phyloP scores from a whole-genome alignment of 2,888 invertebrate species.

The Catocala fraxini region DNA sequence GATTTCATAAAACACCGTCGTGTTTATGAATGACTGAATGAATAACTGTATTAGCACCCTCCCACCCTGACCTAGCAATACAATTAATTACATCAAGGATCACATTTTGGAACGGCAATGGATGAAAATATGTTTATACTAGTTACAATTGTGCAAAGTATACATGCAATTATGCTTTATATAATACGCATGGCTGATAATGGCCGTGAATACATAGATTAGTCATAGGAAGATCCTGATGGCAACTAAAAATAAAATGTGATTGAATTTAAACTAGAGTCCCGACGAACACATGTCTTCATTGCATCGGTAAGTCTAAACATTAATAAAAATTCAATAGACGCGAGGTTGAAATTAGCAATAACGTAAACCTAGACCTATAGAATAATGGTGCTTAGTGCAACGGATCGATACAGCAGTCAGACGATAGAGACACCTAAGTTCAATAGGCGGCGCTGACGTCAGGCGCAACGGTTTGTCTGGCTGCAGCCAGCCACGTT shows the following conservation, averaged over 20 bases:
- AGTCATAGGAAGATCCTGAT: slow-evolving; percentile 44
- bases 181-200: slow-evolving; percentile 24
- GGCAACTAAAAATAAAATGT: slow-evolving; percentile 38
- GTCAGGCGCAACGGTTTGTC: slow-evolving; percentile 74
- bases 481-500: slow-evolving; percentile 77
- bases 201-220: slow-evolving; percentile 35
- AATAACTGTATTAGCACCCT: slow-evolving; percentile 17
- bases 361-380: slow-evolving; percentile 50
- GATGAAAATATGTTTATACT: slow-evolving; percentile 5
- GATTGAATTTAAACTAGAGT: slow-evolving; percentile 27
- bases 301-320: slow-evolving; percentile 4
- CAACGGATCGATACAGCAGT: slow-evolving; percentile 81
- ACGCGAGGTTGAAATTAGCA: slow-evolving; percentile 32
- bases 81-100: neutral
- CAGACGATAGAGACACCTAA: slow-evolving; percentile 71
- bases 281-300: slow-evolving; percentile 23
- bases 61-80: slow-evolving; percentile 15
- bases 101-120: slow-evolving; percentile 5
- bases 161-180: slow-evolving; percentile 28
- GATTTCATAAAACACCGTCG: slow-evolving; percentile 61
- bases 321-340: slow-evolving; percentile 24
- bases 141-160: slow-evolving; percentile 21
- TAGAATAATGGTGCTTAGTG: slow-evolving; percentile 67
- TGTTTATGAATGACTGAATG: slow-evolving; percentile 63
- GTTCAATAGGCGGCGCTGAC: slow-evolving; percentile 80